Conservation (phyloP, 2,888 invertebrate genomes). For the Tenodera sinensis region DNA sequence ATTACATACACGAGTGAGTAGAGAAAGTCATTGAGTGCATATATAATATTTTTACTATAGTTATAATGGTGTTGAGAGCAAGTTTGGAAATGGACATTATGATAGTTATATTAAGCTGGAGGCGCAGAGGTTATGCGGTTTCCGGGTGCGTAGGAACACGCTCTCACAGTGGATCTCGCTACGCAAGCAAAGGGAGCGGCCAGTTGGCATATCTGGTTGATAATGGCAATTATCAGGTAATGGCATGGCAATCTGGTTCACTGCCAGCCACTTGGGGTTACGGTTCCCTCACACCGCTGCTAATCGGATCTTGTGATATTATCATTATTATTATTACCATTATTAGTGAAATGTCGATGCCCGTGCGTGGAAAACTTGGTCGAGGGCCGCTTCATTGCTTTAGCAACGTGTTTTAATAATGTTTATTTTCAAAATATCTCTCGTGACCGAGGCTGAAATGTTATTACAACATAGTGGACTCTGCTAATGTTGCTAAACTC, state of each 20-base stretch:
- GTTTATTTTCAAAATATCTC: not conserved
- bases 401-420: not conserved
- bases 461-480: not conserved
- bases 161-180: not conserved
- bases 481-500: not conserved
- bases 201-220: not conserved
- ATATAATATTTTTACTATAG: too few species aligned
- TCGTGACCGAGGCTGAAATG: not conserved
- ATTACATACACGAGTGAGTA: too few species aligned
- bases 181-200: not conserved
- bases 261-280: not conserved
- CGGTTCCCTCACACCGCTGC: not conserved
- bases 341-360: not conserved
- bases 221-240: not conserved
- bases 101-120: not conserved
- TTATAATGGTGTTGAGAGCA: too few species aligned
- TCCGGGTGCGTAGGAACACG: not conserved
- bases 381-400: not conserved
- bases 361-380: not conserved
- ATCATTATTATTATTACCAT: not conserved
- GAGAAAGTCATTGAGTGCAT: too few species aligned
- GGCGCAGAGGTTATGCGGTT: not conserved
- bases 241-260: not conserved
- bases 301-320: not conserved
- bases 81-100: too few species aligned